A percentile compares a stretch with the other conserved stretches of the same genome.
phyloP scores from a whole-genome alignment of 2,888 invertebrate species.

The Drosophila lutescens region DNA sequence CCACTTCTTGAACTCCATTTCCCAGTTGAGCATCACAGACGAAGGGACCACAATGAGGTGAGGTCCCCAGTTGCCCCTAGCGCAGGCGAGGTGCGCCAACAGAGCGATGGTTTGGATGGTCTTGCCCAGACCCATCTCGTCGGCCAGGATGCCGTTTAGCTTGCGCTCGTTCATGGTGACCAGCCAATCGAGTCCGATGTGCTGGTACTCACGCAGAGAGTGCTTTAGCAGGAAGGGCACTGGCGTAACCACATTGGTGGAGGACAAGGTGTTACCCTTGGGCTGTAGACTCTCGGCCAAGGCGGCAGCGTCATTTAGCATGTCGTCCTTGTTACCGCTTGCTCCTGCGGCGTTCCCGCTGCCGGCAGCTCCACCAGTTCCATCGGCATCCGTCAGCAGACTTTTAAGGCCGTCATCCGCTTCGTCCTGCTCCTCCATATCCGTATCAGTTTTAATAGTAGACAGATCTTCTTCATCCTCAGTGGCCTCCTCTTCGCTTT shows the following conservation, averaged over 20 bases:
- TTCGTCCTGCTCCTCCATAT: slow-evolving; percentile 79
- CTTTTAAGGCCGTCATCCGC: slow-evolving; percentile 86
- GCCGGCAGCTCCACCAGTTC: slow-evolving; percentile 80
- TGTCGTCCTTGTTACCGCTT: slow-evolving; percentile 86
- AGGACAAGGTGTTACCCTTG: slow-evolving; percentile 97
- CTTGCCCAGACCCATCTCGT: slow-evolving; percentile 99
- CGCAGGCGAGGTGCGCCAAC: slow-evolving; percentile 96
- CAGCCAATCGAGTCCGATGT: slow-evolving; percentile 98
- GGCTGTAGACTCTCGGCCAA: slow-evolving; percentile 98
- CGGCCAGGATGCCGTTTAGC: slow-evolving; percentile 97
- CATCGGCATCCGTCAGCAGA: slow-evolving; percentile 82
- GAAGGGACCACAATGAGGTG: slow-evolving; percentile 99
- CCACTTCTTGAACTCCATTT: slow-evolving; percentile 99
- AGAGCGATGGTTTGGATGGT: slow-evolving; percentile 98
- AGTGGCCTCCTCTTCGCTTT: slow-evolving; percentile 75
- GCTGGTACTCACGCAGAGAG: slow-evolving; percentile 95
- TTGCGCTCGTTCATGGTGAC: slow-evolving; percentile 97
- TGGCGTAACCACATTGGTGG: slow-evolving; percentile 96
- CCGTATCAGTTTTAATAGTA: slow-evolving; percentile 73
- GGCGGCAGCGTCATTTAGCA: slow-evolving; percentile 96
- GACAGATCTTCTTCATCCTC: slow-evolving; percentile 82
- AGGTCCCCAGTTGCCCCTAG: slow-evolving; percentile 96
- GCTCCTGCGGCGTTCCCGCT: slow-evolving; percentile 2
- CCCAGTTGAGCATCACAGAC: slow-evolving; percentile 99
- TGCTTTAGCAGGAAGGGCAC: slow-evolving; percentile 97